These are phyloP conservation scores for Theretra japonica DNA, from an alignment of 2,888 invertebrate species.

Conservation along the genomic window DNA sequence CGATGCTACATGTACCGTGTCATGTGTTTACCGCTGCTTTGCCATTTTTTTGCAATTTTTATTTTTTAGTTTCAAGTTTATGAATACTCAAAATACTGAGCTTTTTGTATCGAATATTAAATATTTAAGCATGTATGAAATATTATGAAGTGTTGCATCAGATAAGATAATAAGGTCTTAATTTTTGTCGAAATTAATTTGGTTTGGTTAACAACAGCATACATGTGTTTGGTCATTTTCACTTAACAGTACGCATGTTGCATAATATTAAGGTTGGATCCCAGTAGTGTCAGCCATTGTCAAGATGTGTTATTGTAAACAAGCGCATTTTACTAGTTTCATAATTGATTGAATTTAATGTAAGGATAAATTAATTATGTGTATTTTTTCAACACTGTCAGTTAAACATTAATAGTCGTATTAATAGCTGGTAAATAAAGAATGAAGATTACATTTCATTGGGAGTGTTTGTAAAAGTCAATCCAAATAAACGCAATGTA, in stretches of 20 bases:
- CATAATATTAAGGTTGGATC: no score
- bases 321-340: no score
- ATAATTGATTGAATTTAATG: no score
- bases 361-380: no score
- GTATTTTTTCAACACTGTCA: no score
- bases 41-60: neutral
- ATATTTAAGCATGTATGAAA: constrained; percentile 1
- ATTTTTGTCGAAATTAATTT: neutral
- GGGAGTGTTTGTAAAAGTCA: neutral
- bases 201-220: no score
- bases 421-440: neutral
- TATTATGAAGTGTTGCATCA: constrained; percentile 6
- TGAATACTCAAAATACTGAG: neutral
- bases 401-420: no score
- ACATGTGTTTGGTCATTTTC: no score
- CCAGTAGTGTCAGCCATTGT: no score
- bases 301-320: no score
- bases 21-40: neutral
- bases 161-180: neutral
- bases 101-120: neutral
- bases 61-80: neutral
- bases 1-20: constrained; percentile 1
- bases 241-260: no score
- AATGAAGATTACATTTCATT: neutral
- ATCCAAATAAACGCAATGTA: neutral